phyloP scores from a whole-genome alignment of 1,140 invertebrate genomes.

The Acromyrmex heyeri region DNA sequence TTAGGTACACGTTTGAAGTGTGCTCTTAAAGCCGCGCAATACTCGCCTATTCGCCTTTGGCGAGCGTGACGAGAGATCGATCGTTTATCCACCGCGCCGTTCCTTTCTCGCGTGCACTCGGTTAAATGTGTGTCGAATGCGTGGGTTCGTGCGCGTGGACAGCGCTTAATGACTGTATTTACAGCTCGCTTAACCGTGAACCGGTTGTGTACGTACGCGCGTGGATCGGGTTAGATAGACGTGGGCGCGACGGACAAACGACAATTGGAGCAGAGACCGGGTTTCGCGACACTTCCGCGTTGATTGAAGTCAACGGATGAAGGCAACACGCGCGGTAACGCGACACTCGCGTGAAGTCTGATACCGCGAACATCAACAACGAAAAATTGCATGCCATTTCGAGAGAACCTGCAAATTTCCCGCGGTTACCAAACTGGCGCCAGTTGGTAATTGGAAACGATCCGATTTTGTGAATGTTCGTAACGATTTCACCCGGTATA shows the following conservation, averaged over 20 bases:
- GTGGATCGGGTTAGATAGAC: conserved; percentile 53
- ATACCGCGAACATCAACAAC: background rate
- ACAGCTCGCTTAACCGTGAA: conserved; percentile 62
- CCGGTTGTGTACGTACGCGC: conserved; percentile 50
- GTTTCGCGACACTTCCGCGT: conserved; percentile 67
- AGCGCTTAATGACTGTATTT: conserved; percentile 64
- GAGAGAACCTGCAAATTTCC: conserved; percentile 26
- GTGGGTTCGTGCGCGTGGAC: conserved; percentile 24
- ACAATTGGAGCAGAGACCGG: conserved; percentile 64
- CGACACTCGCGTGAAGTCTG: background rate
- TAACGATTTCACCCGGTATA: background rate
- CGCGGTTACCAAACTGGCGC: background rate
- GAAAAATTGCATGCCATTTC: conserved; percentile 39
- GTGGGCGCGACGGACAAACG: conserved; percentile 57
- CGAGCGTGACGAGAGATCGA: conserved; percentile 36
- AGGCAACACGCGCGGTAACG: conserved; percentile 16
- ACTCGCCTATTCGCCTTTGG: conserved; percentile 8
- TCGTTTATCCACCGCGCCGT: conserved; percentile 35
- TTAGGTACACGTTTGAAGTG: conserved; percentile 36
- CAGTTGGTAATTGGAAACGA: conserved; percentile 44
- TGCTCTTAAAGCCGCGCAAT: conserved; percentile 18
- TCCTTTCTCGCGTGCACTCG: conserved; percentile 31
- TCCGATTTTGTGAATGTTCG: conserved; percentile 46
- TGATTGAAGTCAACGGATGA: conserved; percentile 66
- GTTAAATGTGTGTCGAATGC: conserved; percentile 37